Evolutionary conservation across 2,888 invertebrate genomes (phyloP), one percentile per base, ranked within the genome.

Genomic region (Cosmia pyralina): DNA sequence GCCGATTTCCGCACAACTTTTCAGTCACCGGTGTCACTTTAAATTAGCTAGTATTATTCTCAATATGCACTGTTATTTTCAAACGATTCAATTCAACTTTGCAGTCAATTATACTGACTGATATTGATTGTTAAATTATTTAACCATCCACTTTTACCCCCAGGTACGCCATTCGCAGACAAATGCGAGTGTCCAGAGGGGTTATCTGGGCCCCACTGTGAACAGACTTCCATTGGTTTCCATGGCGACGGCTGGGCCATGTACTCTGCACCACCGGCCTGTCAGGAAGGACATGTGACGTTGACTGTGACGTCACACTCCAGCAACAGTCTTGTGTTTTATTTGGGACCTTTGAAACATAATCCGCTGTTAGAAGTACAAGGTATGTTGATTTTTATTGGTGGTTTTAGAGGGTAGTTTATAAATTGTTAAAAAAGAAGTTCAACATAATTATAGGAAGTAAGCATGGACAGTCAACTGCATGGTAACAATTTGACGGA

Each of bases 231-330:
- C 0, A 97, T 99, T 82, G 98, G 98, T 34, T 99, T 99, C 95
- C 97, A 97, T 79, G 98, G 99, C n/a, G 97, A 97, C 86, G 99
- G 99, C 15, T 99, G 98, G 97, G 99, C 99, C 0, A 97, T 99
- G 97, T 99, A 99, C 96, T 97, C 98, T 0, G 97, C 99, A 0
- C 97, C 99, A 50, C 97, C 98, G 50, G 97, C 98, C 8, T 99
- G 99, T 92, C 98, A 98, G 82, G 98, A 98, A 72, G 98, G 98
- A 0, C 97, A 97, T 85, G 97, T 99, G 72, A 97, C 98, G 41
- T 92, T 99, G 73, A 98, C 98, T 83, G 97, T 99, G 87, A 97
- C 97, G 57, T 98, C 99, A 0, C 97, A 97, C 85, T 96, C 96
- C 44, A 97, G 97, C 59, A 97, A 98, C 93, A 99, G 98, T 5